These are phyloP conservation scores for Malthinus seriepunctatus DNA, from an alignment of 2,888 invertebrate species.

Conservation along the genomic window DNA sequence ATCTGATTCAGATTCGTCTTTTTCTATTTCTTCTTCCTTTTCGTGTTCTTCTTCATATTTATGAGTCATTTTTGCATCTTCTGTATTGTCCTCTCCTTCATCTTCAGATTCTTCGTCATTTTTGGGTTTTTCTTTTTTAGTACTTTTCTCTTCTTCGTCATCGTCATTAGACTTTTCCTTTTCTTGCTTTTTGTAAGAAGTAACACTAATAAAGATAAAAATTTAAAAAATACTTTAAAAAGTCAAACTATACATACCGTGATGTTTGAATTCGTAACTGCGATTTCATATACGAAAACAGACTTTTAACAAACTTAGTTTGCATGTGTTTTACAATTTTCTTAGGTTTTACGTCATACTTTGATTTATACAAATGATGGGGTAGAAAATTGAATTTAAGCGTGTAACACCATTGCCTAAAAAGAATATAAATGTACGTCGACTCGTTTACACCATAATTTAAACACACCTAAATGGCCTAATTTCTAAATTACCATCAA, in stretches of 20 bases:
- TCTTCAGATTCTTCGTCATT: constrained; percentile 63
- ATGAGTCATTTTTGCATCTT: constrained; percentile 54
- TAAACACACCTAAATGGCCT: constrained; percentile 55
- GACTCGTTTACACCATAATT: not conserved
- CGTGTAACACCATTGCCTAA: constrained; percentile 63
- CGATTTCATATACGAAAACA: not conserved
- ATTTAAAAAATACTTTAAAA: constrained; percentile 51
- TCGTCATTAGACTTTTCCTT: constrained; percentile 31
- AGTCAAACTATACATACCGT: not conserved
- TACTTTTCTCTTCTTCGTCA: constrained; percentile 49
- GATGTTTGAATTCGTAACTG: not conserved
- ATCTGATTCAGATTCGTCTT: constrained; percentile 28
- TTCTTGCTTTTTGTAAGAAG: constrained; percentile 52
- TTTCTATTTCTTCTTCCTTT: constrained; percentile 45
- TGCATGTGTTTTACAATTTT: constrained; percentile 76
- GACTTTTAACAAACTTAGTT: constrained; percentile 56
- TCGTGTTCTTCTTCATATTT: constrained; percentile 52
- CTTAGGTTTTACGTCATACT: constrained; percentile 72
- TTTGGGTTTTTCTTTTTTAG: not conserved
- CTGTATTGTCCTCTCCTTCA: constrained; percentile 69
- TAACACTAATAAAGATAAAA: constrained; percentile 37
- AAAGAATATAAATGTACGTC: constrained; percentile 25
- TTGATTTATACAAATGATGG: constrained; percentile 70
- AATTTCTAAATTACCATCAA: constrained; percentile 63
- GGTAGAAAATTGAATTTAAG: constrained; percentile 77